Evolutionary conservation across 2,888 invertebrate genomes (phyloP), one percentile per base, ranked within the genome.

Genomic region (Ochropleura leucogaster): DNA sequence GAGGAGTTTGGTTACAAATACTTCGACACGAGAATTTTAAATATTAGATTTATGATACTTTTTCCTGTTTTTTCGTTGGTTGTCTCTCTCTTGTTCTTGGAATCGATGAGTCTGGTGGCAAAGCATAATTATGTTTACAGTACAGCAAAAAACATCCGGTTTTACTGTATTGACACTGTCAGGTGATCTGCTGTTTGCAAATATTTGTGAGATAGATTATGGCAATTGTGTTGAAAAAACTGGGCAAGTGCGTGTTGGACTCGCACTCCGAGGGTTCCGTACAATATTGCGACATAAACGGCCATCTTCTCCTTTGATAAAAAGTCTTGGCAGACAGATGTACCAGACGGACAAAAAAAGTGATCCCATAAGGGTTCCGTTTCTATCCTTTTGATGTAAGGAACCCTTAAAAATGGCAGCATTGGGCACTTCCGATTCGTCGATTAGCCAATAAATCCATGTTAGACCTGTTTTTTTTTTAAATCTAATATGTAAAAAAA

Each of bases 51-150:
- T 49, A 30, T 18, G 14, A 30, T 42, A 67, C 18, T 16, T 75
- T 79, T 83, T 70, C 81, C 70, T 74, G 42, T 5, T 70, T 62
- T 72, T 47, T 64, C 57, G 47, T n/a, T 8, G 49, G 20, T 42
- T 55, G 30, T 74, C 64, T 75, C 20, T 55, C 18, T 47, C 51
- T 57, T 60, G 18, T 65, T 83, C 74, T 53, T 30, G 8, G 79
- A 62, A 83, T 40, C 12, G 16, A 47, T 57, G 69, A 73, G 42
- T 60, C 49, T 46, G 30, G 42, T 14, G n/a, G 53, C 49, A 70
- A 82, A 67, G 20, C 14, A 63, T 79, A 16, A n/a, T 70, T 69
- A 40, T 42, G 42, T 62, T 62, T 62, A 62, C 44, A 62, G n/a
- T n/a, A 7, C 44, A 4, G 8, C 44, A 44, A 30, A 1, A 30